phyloP scores from a whole-genome alignment of 2,797 vertebrate genomes.

The Syngnathus acus region DNA sequence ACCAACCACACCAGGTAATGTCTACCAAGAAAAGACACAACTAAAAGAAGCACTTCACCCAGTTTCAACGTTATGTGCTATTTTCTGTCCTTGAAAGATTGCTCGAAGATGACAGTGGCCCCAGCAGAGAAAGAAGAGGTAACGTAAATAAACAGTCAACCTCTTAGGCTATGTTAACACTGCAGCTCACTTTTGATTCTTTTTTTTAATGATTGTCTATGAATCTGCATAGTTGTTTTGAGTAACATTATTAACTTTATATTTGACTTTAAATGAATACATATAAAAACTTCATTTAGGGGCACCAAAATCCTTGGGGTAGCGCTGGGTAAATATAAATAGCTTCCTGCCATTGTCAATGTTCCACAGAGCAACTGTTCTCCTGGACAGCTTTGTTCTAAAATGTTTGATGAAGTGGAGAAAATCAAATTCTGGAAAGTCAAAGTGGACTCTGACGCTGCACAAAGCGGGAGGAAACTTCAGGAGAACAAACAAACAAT shows the following conservation, averaged over 20 bases:
- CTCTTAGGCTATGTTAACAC: too few species aligned
- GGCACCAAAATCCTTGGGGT: too few species aligned
- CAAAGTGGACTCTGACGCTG: slow-evolving; percentile 72
- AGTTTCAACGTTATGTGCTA: neutral
- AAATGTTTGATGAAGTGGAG: slow-evolving; percentile 86
- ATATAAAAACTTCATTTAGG: too few species aligned
- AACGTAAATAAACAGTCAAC: slow-evolving; percentile 26
- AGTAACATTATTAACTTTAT: too few species aligned
- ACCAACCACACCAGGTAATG: slow-evolving; percentile 70
- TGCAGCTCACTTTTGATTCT: too few species aligned
- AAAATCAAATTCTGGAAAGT: slow-evolving; percentile 90
- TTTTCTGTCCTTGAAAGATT: slow-evolving; percentile 35
- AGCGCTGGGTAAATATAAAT: neutral
- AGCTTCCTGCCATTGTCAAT: slow-evolving; percentile 23
- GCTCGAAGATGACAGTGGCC: slow-evolving; percentile 52
- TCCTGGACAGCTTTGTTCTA: slow-evolving; percentile 77
- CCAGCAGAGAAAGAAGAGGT: slow-evolving; percentile 63
- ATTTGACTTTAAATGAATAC: too few species aligned
- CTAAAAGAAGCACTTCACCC: neutral
- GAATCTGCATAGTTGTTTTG: too few species aligned
- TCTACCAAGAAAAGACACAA: neutral
- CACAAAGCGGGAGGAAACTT: slow-evolving; percentile 79
- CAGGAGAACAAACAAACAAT: slow-evolving; percentile 83
- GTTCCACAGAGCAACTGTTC: slow-evolving; percentile 64
- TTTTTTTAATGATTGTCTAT: too few species aligned